Percentiles rank a stretch among this genome's conserved stretches.
Evolutionary conservation across 92 coral and sea anemone species (phyloP).

Genomic region (Umimayanthus chanpuru): DNA sequence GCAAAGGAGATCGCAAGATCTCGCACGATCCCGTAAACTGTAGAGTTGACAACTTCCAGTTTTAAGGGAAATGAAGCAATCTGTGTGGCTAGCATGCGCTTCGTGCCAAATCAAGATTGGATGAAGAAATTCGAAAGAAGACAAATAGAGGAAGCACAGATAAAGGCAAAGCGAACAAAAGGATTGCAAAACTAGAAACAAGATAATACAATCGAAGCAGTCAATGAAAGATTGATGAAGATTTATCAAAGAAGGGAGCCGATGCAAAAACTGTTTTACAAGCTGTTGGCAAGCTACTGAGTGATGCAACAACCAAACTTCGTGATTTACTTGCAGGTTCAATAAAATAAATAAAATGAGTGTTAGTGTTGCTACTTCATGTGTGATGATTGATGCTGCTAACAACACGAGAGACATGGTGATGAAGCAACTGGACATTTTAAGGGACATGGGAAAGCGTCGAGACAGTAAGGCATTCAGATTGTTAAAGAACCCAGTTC

Average conservation of each 20-base stretch:
- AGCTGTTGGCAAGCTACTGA: constrained; percentile 44
- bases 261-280: constrained; percentile 31
- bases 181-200: too few relatives aligned
- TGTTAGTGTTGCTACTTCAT: not conserved
- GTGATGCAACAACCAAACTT: constrained; percentile 48
- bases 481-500: constrained; percentile 43
- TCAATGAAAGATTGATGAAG: too few relatives aligned
- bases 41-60: too few relatives aligned
- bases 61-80: too few relatives aligned
- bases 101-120: too few relatives aligned
- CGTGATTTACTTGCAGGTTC: too few relatives aligned
- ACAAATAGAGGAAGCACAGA: not conserved
- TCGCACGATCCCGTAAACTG: too few relatives aligned
- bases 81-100: too few relatives aligned
- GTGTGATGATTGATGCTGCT: constrained; percentile 52
- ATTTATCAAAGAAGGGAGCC: constrained; percentile 8
- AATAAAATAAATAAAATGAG: too few relatives aligned
- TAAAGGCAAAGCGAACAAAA: not conserved
- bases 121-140: too few relatives aligned
- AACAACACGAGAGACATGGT: constrained; percentile 56
- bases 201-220: too few relatives aligned
- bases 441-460: constrained; percentile 50
- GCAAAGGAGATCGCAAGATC: too few relatives aligned
- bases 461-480: constrained; percentile 45
- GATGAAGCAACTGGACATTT: constrained; percentile 42